Evolutionary conservation across 2,888 invertebrate species (phyloP), one percentile per base, ranked within the genome.

Genomic region (Synergus japonicus): DNA sequence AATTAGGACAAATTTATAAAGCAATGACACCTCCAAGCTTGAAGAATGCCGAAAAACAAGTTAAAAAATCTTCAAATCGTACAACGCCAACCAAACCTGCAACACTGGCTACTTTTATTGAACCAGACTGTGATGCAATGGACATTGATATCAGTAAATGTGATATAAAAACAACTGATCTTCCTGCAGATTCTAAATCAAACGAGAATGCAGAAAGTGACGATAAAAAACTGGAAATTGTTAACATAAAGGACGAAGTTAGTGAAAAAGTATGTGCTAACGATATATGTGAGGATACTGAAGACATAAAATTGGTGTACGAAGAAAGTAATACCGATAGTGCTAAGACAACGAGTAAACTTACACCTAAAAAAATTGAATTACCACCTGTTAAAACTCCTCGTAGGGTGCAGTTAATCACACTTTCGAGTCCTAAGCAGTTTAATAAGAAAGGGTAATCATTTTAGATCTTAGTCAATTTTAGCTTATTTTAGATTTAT

Each of bases 351-450:
- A 87, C 85, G 64, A 81, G 82, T 1, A 90, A 90, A 63, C 80
- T 29, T 58, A 87, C 88, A 44, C 87, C 89, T 29, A 82, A 83
- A 3, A 88, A 89, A 81, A 46, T 81, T 44, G 85, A 89, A 37
- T 44, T 85, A 29, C 81, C 87, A 29, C 64, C 81, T 41, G 76
- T 83, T 0, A 95, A 94, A 90, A 94, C 94, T 0, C 96, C 96
- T 0, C 91, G 96, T 22, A 92, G 97, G 83, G 96, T 97, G 5
- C 94, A 94, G 83, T 94, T 97, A 79, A 96, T 96, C 41, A 97
- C 97, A 1, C 92, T 97, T 58, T 96, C 96, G 4, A 96, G 96
- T 88, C 96, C 97, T 67, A 96, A 96, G 91, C 94, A 94, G 81
- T 93, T 93, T 87, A 96, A 18, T 87, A 63, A 95, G 88, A 94